Conservation (phyloP, 1,140 invertebrate species). For the Chrysomallon squamiferum region DNA sequence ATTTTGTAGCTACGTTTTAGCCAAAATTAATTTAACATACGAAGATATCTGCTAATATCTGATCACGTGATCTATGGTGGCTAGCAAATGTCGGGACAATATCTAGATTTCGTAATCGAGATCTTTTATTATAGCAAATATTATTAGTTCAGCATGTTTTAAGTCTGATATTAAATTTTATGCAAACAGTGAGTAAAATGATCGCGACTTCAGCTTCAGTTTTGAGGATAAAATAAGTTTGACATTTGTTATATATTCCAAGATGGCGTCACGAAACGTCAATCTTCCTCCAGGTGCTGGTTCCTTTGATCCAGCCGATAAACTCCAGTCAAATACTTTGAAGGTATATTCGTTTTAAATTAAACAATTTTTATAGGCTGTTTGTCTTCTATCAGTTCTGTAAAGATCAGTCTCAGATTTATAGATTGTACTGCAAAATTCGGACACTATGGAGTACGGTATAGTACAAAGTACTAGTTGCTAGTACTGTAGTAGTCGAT, state of each 20-base stretch:
- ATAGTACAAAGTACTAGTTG: not conserved
- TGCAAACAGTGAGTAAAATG: not conserved
- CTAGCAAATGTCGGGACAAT: not conserved
- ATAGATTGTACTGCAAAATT: not conserved
- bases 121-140: not conserved
- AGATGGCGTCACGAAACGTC: slow-evolving; percentile 50
- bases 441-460: not conserved
- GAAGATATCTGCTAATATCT: too few relatives aligned
- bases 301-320: slow-evolving; percentile 40
- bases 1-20: too few relatives aligned
- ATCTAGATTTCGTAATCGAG: not conserved
- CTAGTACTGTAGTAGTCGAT: not conserved
- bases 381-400: not conserved
- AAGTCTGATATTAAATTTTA: not conserved
- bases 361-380: not conserved
- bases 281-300: slow-evolving; percentile 29
- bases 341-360: slow-evolving; percentile 35
- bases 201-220: not conserved
- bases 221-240: not conserved
- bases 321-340: slow-evolving; percentile 55
- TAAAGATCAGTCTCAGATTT: not conserved
- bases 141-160: not conserved
- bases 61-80: slow-evolving; percentile 6
- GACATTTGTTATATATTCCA: slow-evolving; percentile 1
- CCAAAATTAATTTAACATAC: too few relatives aligned